Base-by-base conservation (phyloP, 2,113 vertebrate species). In the Dicaeum eximium region DNA sequence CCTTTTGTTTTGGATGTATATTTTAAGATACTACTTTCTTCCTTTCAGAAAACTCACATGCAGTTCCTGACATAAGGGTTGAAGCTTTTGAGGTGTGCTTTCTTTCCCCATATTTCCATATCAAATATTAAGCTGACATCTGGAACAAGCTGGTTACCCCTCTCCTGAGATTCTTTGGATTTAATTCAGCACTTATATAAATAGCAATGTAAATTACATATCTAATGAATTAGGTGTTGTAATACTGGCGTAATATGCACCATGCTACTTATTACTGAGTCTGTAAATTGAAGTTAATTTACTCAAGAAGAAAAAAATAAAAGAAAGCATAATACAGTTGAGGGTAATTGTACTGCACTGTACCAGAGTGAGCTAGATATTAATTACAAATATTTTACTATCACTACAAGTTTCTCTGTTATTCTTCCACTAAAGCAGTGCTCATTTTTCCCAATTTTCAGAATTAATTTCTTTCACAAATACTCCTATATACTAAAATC, bases 221-320 rank as follows among this genome's bases (percentile, higher is more conserved):
- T 75, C 54, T 93, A 75, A 62, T 57, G 65, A 93, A 89, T 87
- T 94, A 89, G 37, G 19, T 77, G 28, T 50, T 82, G 78, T 91
- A 95, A 91, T 91, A 95, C 71, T 77, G 30, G 54, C 80, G 47
- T 85, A 91, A 95, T 94, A 85, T 65, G 54, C 47, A 69, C 31
- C 0, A 1, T 81, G 50, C 62, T 81, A 77, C 78, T 85, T 87
- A 72, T 73, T 91, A 92, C 42, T 80, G 86, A 79, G 67, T 72
- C 48, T 96, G 66, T 21, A 88, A 89, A 91, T 85, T 95, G 58
- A 94, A 95, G 81, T 92, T 95, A 91, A 95, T 91, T 95, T 95
- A 54, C 81, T 94, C 45, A 54, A 69, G 78, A 64, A 91, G 65
- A 72, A 91, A 95, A 87, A 53, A 80, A 53, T 79, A 47, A 53